A percentile compares a stretch with the other conserved stretches of the same genome.
Conservation (phyloP, 2,797 vertebrate genomes). For the Thalassophryne amazonica region DNA sequence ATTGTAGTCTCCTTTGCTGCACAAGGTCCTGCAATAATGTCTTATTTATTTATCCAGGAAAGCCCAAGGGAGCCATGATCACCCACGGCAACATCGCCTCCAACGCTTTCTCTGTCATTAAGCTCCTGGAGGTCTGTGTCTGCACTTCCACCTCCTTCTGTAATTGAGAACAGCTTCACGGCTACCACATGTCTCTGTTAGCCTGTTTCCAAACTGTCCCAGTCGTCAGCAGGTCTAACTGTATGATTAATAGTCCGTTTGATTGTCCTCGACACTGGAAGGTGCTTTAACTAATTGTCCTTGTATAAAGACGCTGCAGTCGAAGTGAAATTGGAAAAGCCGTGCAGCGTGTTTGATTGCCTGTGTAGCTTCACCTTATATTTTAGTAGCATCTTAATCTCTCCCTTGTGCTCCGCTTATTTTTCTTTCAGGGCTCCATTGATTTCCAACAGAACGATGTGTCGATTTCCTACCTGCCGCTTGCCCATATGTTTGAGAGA, state of each 20-base stretch:
- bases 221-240: constrained; percentile 69
- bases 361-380: constrained; percentile 13
- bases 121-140: constrained; percentile 85
- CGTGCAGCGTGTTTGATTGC: constrained; percentile 47
- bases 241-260: constrained; percentile 72
- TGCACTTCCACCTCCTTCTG: constrained; percentile 68
- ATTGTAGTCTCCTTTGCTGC: constrained; percentile 65
- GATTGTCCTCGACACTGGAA: constrained; percentile 61
- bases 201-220: constrained; percentile 42
- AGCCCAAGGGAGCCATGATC: constrained; percentile 87
- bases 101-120: constrained; percentile 84
- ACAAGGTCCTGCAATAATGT: constrained; percentile 60
- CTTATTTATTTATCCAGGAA: constrained; percentile 80
- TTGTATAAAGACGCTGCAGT: constrained; percentile 43
- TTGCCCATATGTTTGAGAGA: constrained; percentile 84
- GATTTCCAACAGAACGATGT: constrained; percentile 78
- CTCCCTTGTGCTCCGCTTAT: constrained; percentile 46
- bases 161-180: constrained; percentile 72
- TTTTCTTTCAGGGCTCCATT: constrained; percentile 74
- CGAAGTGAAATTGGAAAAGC: constrained; percentile 50
- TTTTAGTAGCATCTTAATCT: constrained; percentile 37
- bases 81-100: constrained; percentile 86
- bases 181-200: constrained; percentile 36
- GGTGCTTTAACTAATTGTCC: constrained; percentile 67
- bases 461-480: constrained; percentile 84